Conservation (phyloP, 2,113 vertebrate genomes). For the Bujurquina vittata region DNA sequence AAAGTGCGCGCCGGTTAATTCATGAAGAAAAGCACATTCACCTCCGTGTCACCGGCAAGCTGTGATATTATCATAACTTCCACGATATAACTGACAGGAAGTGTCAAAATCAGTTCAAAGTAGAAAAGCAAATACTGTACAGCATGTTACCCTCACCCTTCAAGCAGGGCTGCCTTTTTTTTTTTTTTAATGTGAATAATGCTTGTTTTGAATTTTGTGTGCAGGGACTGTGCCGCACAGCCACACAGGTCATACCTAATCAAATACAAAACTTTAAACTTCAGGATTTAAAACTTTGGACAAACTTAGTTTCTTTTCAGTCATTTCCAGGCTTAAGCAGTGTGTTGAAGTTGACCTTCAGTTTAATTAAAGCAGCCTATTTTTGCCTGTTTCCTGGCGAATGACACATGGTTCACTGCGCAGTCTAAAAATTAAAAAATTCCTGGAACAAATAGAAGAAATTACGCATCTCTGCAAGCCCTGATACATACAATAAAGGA, state of each 20-base stretch:
- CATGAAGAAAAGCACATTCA: not conserved
- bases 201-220: conserved; percentile 56
- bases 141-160: conserved; percentile 62
- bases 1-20: not conserved
- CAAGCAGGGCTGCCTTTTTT: conserved; percentile 62
- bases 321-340: not conserved
- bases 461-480: not conserved
- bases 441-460: not conserved
- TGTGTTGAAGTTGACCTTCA: not conserved
- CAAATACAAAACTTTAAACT: not conserved
- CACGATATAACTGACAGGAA: not conserved
- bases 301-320: not conserved
- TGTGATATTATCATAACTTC: not conserved
- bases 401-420: not conserved
- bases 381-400: not conserved
- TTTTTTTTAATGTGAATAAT: conserved; percentile 59
- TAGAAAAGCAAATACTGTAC: not conserved
- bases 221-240: not conserved
- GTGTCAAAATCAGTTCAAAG: not conserved
- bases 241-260: not conserved
- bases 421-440: not conserved
- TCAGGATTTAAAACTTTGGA: not conserved
- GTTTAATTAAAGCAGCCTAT: not conserved
- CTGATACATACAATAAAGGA: not conserved
- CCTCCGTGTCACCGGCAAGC: not conserved